A percentile compares a stretch with the other conserved stretches of the same genome.
phyloP scores from a whole-genome alignment of 2,888 invertebrate species.

The Uloborus plumipes region DNA sequence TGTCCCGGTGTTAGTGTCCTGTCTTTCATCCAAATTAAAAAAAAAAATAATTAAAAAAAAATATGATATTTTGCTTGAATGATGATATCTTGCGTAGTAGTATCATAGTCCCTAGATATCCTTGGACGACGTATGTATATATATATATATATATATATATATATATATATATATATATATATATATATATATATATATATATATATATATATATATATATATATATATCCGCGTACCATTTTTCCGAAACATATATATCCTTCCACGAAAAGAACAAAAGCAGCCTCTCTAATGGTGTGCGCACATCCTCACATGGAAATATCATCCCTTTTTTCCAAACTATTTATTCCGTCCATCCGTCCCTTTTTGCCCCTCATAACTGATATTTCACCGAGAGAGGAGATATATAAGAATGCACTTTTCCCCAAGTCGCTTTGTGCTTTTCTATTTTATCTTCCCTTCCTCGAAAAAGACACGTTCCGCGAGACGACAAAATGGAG shows the following conservation, averaged over 20 bases:
- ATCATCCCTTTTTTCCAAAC: conserved; percentile 36
- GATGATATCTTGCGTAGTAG: no score
- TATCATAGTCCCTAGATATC: no score
- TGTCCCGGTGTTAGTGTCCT: no score
- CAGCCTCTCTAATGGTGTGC: conserved; percentile 37
- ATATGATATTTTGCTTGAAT: no score
- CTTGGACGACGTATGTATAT: no score
- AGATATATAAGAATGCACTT: conserved; percentile 18
- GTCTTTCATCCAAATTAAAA: no score
- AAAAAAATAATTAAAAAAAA: no score
- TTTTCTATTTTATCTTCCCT: background rate
- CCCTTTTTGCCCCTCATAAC: background rate
- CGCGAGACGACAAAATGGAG: conserved; percentile 50
- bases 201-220: background rate
- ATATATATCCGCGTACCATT: background rate
- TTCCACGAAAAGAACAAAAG: background rate
- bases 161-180: no score
- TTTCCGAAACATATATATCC: background rate
- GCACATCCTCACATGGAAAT: conserved; percentile 10
- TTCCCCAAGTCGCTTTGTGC: conserved; percentile 36
- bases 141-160: no score
- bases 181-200: background rate
- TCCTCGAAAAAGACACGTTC: background rate
- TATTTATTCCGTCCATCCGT: conserved; percentile 40
- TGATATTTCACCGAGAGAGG: conserved; percentile 1